Evolutionary conservation across 2,797 vertebrate genomes (phyloP), one percentile per base, ranked within the genome.

Genomic region (Melanogrammus aeglefinus): DNA sequence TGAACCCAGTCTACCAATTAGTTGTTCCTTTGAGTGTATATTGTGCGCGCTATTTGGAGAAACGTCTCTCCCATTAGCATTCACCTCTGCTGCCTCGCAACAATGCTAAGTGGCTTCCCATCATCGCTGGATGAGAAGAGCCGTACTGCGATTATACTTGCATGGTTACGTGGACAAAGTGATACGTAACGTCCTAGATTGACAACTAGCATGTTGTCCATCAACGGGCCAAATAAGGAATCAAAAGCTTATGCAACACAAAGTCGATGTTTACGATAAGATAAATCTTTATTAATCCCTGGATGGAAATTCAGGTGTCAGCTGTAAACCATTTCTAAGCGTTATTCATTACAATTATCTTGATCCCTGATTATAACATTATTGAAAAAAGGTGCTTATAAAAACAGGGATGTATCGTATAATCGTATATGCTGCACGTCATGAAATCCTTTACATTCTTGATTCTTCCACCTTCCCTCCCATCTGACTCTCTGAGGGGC

Each of bases 121-220:
- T 85, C 80, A 77, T 84, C 86, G 81, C 80, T 85, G 80, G 81
- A 79, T 83, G 79, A 81, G 88, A 87, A 81, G 81, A 86, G 77
- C 76, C 14, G 38, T 77, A 81, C 75, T 75, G 69, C 84, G 83
- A 80, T 79, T 84, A 83, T 88, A 84, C 83, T 75, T 78, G 39
- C 78, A 72, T 10, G 8, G 39, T 91, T 92, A 27, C 9, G 72
- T 63, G 88, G 75, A 72, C 31, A 70, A 77, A 33, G 74, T 72
- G 78, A 81, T 78, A 79, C 13, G 41, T 77, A 77, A 44, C 35
- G 7, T 36, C 5, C 35, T 36, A 36, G 35, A 36, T 36, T 36
- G 35, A 36, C 35, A 36, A 36, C 35, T 36, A 6, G 47, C 47
- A 57, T 57, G 47, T 63, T 63, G 57, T 63, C n/a, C 24, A 63